Base-by-base conservation (phyloP, 2,113 vertebrate species). In the Rhineura floridana region DNA sequence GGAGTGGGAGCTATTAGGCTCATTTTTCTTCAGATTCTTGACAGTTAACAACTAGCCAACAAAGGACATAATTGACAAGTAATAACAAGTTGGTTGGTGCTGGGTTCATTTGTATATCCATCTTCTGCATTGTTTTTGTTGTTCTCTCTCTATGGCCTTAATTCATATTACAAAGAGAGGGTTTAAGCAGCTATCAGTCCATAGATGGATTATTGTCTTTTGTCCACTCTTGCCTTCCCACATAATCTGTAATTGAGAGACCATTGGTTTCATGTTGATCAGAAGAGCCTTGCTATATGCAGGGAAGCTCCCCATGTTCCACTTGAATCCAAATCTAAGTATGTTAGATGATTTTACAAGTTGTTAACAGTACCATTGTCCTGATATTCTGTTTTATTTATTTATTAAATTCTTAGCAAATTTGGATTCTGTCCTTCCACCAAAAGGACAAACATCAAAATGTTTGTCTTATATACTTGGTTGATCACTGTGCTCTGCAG, bases 271-370 rank as follows among this genome's bases (percentile, higher is more conserved):
- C 9, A 3, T 75, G 42, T 55, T 19, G 13, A n/a, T 67, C 55
- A 30, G 69, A 81, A 78, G n/a, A n/a, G n/a, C n/a, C n/a, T n/a
- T n/a, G n/a, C n/a, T n/a, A n/a, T n/a, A n/a, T n/a, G n/a, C n/a
- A n/a, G n/a, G n/a, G n/a, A n/a, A n/a, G n/a, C n/a, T n/a, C n/a
- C n/a, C n/a, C n/a, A n/a, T n/a, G n/a, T n/a, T n/a, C n/a, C n/a
- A n/a, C n/a, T n/a, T n/a, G n/a, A 1, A 0, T 44, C 2, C 19
- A 3, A 65, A 0, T 8, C 86, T 50, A 21, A 0, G 0, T 55
- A 30, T 6, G 4, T 77, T 88, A 23, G 79, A 23, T 17, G 88
- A 70, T 67, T 84, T 92, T 78, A 52, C 59, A 44, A 10, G 72
- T 25, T 21, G 9, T 0, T 0, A 25, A 36, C n/a, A 36, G 15